Conservation (phyloP, 2,113 vertebrate genomes). For the Ammodytes dubius region DNA sequence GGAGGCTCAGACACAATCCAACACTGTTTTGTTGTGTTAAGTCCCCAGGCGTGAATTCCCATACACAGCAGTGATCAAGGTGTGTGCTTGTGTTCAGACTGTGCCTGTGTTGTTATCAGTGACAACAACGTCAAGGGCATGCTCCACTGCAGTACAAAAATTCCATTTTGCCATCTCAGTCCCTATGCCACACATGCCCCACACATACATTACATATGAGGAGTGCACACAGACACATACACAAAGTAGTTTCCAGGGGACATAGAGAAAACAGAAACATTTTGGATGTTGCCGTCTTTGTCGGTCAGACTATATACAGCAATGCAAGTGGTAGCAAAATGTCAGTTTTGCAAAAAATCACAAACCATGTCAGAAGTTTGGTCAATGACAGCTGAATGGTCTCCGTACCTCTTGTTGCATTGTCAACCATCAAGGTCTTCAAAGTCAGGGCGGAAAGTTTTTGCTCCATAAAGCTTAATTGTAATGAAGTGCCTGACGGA, state of each 20-base stretch:
- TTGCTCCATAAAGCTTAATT: conserved; percentile 79
- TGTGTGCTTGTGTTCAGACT: conserved; percentile 54
- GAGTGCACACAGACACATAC: not conserved
- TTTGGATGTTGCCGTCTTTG: conserved; percentile 51
- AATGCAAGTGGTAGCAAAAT: conserved; percentile 42
- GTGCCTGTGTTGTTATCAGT: conserved; percentile 54
- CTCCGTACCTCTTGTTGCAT: conserved; percentile 34
- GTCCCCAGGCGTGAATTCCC: conserved; percentile 61
- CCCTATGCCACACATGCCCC: conserved; percentile 21
- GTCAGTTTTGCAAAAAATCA: conserved; percentile 56
- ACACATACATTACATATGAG: conserved; percentile 41
- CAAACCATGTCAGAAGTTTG: conserved; percentile 55
- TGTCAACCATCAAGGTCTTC: conserved; percentile 72
- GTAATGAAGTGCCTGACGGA: conserved; percentile 78
- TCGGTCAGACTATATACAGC: conserved; percentile 47
- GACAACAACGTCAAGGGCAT: conserved; percentile 67
- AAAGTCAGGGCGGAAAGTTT: conserved; percentile 58
- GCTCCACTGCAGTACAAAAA: conserved; percentile 51
- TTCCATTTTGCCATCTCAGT: conserved; percentile 43
- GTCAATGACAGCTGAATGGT: conserved; percentile 47
- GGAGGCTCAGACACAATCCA: conserved; percentile 48
- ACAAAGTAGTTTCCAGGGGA: conserved; percentile 49
- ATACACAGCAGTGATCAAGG: conserved; percentile 67
- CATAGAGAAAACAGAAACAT: conserved; percentile 23
- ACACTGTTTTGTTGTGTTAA: conserved; percentile 51